Percentiles rank a stretch among this genome's conserved stretches.
Evolutionary conservation across 2,888 invertebrate species (phyloP).

Genomic region (Anagyrus pseudococci): DNA sequence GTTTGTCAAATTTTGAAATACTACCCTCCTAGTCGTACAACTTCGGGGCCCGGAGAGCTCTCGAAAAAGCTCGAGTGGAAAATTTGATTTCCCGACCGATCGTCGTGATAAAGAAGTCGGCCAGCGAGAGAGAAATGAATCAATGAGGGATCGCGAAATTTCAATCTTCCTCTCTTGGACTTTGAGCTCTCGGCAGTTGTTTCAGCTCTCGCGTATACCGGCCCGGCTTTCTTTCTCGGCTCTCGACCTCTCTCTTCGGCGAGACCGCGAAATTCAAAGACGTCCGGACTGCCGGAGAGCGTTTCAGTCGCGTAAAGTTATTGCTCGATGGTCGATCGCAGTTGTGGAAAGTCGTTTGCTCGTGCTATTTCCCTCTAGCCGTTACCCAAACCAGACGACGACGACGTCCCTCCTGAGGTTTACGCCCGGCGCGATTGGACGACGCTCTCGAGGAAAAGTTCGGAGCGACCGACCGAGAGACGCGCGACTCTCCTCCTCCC

Average conservation of each 20-base stretch:
- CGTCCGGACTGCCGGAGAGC: too few relatives aligned
- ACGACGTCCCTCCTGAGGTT: not conserved
- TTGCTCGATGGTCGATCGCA: conserved; percentile 26
- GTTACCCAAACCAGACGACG: not conserved
- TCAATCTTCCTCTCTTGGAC: not conserved
- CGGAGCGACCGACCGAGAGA: not conserved
- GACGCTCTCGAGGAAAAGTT: conserved; percentile 27
- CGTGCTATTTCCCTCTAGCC: not conserved
- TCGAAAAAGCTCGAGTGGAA: not conserved
- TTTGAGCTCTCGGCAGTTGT: too few relatives aligned
- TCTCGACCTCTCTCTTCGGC: not conserved
- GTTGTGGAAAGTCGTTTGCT: conserved; percentile 36
- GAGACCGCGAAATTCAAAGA: conserved; percentile 1
- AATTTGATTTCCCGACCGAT: not conserved
- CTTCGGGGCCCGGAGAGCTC: too few relatives aligned
- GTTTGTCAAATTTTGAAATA: too few relatives aligned
- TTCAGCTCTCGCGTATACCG: too few relatives aligned
- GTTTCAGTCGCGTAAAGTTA: conserved; percentile 19
- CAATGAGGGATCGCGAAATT: conserved; percentile 15
- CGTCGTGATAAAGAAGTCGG: not conserved
- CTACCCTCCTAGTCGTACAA: too few relatives aligned
- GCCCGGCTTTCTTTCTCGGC: not conserved
- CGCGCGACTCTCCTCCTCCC: conserved; percentile 12
- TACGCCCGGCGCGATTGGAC: not conserved
- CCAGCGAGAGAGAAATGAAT: conserved; percentile 11